Conservation (phyloP, 1,140 invertebrate genomes). For the Zeugodacus cucurbitae region DNA sequence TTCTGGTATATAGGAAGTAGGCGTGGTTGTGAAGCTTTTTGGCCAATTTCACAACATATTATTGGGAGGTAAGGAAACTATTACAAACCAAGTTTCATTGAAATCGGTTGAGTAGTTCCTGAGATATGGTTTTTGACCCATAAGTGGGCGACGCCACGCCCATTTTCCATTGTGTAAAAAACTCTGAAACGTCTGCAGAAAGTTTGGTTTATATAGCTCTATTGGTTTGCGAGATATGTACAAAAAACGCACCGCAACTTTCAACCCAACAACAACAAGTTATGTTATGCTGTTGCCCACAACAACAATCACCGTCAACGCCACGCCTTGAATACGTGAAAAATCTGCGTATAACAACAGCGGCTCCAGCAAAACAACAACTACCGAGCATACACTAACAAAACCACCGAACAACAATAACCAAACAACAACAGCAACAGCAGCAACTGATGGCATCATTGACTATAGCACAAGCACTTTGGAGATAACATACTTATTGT, state of each 20-base stretch:
- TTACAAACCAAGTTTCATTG: no score
- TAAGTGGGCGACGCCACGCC: no score
- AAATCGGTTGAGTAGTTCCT: no score
- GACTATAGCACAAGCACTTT: not conserved
- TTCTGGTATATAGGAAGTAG: no score
- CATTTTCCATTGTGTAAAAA: no score
- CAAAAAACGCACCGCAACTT: not conserved
- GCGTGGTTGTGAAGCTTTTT: no score
- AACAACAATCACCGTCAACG: not conserved
- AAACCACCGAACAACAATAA: not conserved
- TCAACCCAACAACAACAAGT: not conserved
- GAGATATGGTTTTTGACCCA: no score
- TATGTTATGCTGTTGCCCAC: not conserved
- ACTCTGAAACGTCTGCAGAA: no score
- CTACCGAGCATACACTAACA: not conserved
- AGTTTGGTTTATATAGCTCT: no score
- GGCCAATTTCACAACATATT: no score
- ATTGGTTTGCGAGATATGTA: no score
- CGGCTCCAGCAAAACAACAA: not conserved
- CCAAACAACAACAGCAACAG: not conserved
- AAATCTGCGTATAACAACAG: not conserved
- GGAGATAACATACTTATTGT: not conserved
- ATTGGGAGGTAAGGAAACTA: no score
- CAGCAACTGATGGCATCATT: not conserved
- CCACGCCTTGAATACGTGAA: not conserved